A percentile compares a stretch with the other conserved stretches of the same genome.
These are phyloP conservation scores for Hyperopisus bebe DNA, from an alignment of 2,113 vertebrate species.

Conservation along the genomic window DNA sequence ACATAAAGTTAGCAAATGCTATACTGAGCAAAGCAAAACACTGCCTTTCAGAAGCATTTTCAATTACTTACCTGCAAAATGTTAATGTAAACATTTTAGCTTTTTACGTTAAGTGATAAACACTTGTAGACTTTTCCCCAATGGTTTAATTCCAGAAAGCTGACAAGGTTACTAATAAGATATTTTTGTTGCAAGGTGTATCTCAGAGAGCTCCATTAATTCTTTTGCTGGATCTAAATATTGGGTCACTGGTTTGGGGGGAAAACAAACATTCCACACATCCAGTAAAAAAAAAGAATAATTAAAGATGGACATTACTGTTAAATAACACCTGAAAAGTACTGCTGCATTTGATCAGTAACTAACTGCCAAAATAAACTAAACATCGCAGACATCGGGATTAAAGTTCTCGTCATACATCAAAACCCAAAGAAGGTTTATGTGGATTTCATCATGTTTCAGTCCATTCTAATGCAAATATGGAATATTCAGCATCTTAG, in stretches of 20 bases:
- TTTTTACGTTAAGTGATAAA: slow-evolving; percentile 11
- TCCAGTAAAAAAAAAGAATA: not conserved
- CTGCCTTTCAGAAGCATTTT: slow-evolving; percentile 22
- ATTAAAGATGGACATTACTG: not conserved
- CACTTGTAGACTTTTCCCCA: slow-evolving; percentile 35
- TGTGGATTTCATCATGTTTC: not conserved
- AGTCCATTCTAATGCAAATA: not conserved
- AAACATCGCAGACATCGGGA: not conserved
- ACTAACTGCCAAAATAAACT: not conserved
- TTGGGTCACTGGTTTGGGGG: not conserved
- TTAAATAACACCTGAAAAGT: not conserved
- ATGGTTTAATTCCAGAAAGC: slow-evolving; percentile 22
- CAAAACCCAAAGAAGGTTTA: not conserved
- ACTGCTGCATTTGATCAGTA: not conserved
- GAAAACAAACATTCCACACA: not conserved
- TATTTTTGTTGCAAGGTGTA: slow-evolving; percentile 42
- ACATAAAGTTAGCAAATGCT: slow-evolving; percentile 31
- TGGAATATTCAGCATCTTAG: not conserved
- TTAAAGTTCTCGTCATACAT: not conserved
- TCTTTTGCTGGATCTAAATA: not conserved
- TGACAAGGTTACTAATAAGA: slow-evolving; percentile 44
- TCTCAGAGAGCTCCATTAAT: slow-evolving; percentile 40
- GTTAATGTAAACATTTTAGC: slow-evolving; percentile 43
- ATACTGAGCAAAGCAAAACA: slow-evolving; percentile 25
- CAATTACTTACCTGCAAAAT: slow-evolving; percentile 26